These are phyloP conservation scores for Caerostris darwini DNA, from an alignment of 1,140 invertebrate genomes.

Conservation along the genomic window DNA sequence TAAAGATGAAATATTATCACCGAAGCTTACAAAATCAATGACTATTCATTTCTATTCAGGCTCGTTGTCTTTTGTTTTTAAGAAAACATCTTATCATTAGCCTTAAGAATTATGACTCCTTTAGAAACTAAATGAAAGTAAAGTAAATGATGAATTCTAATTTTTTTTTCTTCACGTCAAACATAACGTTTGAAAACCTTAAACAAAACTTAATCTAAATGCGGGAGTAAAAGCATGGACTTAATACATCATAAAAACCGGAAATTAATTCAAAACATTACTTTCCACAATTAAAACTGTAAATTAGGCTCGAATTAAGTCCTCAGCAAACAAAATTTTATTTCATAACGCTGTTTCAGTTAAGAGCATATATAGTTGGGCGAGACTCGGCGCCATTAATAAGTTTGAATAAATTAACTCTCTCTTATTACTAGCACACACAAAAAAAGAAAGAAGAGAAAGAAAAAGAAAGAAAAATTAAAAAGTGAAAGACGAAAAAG, in stretches of 20 bases:
- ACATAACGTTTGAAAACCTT: slow-evolving; percentile 6
- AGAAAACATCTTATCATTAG: slow-evolving; percentile 32
- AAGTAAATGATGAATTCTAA: slow-evolving; percentile 43
- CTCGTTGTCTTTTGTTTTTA: background rate
- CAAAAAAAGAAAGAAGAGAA: background rate
- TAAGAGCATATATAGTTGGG: background rate
- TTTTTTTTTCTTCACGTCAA: slow-evolving; percentile 15
- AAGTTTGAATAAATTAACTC: slow-evolving; percentile 73
- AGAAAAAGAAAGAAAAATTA: slow-evolving; percentile 1
- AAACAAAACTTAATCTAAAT: slow-evolving; percentile 63
- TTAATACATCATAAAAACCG: slow-evolving; percentile 75
- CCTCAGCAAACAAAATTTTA: slow-evolving; percentile 61
- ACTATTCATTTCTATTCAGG: slow-evolving; percentile 50
- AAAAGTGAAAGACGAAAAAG: slow-evolving; percentile 45
- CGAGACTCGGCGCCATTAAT: slow-evolving; percentile 51
- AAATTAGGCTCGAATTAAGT: slow-evolving; percentile 72
- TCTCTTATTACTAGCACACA: slow-evolving; percentile 41
- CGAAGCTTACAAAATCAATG: slow-evolving; percentile 22
- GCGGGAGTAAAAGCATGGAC: slow-evolving; percentile 1
- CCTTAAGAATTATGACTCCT: slow-evolving; percentile 36
- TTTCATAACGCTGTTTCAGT: slow-evolving; percentile 26
- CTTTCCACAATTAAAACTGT: slow-evolving; percentile 75
- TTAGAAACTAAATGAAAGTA: slow-evolving; percentile 25
- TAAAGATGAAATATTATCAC: slow-evolving; percentile 49
- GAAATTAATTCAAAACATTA: slow-evolving; percentile 76